Base-by-base conservation (phyloP, 1,140 invertebrate genomes). In the Hypothenemus hampei region DNA sequence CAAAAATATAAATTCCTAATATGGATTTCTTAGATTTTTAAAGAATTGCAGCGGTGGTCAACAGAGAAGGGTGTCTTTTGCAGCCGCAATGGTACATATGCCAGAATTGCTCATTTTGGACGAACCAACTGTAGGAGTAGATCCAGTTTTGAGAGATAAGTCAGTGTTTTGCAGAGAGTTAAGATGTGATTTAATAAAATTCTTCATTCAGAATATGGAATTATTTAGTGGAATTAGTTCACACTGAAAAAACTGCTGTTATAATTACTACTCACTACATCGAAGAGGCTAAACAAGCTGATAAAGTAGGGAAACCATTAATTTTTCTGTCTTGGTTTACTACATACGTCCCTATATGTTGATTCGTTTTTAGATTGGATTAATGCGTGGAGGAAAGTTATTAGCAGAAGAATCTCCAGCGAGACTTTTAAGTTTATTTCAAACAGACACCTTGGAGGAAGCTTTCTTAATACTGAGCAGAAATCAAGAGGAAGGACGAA, bases 241-340 rank as follows among this genome's bases (percentile, higher is more conserved):
- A 75, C 55, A 79, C 79, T 53, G 75, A 81, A 19, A 79, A 80
- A 13, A 84, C 82, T 29, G 82, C 86, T 1, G 78, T 89, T 21
- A 84, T 97, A 31, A 93, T 97, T 35, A 97, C 93, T 0, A 97
- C 93, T 8, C 93, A 97, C 75, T 97, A 97, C 65, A 93, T 96
- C 35, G 92, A 96, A 67, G 93, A 97, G 73, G 85, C 91, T 1
- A 81, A 84, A 65, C 83, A 91, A 68, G 87, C 90, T 10, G 76
- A 92, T 70, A 83, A 78, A 75, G 91, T 93, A 20, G 18, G 11
- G 36, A 31, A 31, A 31, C 36, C 11, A 35, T 11, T 36, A 35
- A 29, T 18, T 40, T 35, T 37, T 21, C 5, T 15, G 10, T 33
- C 19, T 35, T 35, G 37, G 35, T 41, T 22, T 35, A 39, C 13